These are phyloP conservation scores for Entomobrya multifasciata DNA, from an alignment of 2,888 invertebrate genomes.

Conservation along the genomic window DNA sequence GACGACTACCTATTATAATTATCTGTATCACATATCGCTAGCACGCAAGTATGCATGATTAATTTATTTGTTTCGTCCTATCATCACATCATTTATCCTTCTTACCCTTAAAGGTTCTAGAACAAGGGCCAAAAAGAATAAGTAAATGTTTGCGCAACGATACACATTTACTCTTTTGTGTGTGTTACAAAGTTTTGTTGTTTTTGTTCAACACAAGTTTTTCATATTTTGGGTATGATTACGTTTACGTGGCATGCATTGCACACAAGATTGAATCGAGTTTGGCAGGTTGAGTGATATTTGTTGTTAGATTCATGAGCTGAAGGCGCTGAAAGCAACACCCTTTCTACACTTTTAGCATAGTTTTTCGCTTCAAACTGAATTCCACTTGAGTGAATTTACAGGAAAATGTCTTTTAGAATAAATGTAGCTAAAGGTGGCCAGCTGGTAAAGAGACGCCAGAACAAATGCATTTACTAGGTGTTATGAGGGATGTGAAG, in stretches of 20 bases:
- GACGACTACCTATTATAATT: too few species aligned
- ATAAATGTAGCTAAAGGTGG: too few species aligned
- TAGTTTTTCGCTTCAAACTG: conserved; percentile 44
- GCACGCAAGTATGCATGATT: conserved; percentile 45
- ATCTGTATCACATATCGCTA: too few species aligned
- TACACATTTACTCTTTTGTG: conserved; percentile 34
- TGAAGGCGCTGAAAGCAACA: conserved; percentile 79
- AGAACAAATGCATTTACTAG: too few species aligned
- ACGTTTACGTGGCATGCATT: too few species aligned
- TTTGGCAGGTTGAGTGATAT: conserved; percentile 69
- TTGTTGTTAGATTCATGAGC: conserved; percentile 67
- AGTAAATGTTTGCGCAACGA: conserved; percentile 31
- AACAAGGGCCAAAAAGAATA: neutral
- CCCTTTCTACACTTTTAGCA: conserved; percentile 68
- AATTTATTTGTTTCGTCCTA: conserved; percentile 60
- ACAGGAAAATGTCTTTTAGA: conserved; percentile 42
- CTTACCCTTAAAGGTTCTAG: neutral
- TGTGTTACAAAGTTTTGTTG: conserved; percentile 51
- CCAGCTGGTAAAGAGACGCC: too few species aligned
- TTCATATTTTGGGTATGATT: conserved; percentile 32
- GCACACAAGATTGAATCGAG: conserved; percentile 46
- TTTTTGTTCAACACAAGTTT: conserved; percentile 25
- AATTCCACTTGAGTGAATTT: conserved; percentile 39
- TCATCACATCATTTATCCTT: conserved; percentile 32
- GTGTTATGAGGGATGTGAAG: neutral